Conservation (phyloP, 1,140 invertebrate species). For the Ceratina australensis region DNA sequence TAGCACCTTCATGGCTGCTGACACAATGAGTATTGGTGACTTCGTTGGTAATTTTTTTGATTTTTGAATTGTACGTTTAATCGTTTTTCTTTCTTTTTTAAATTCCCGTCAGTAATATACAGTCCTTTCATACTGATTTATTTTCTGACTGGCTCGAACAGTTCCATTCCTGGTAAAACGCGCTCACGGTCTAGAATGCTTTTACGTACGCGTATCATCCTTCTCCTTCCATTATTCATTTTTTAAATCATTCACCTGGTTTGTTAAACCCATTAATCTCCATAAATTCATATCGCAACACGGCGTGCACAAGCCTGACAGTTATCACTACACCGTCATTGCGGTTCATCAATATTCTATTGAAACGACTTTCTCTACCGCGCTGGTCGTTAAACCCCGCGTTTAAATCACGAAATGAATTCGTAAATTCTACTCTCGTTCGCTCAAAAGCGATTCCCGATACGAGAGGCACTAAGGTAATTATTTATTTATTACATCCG, state of each 20-base stretch:
- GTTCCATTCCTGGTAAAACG: no score
- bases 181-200: not conserved
- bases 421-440: slow-evolving; percentile 9
- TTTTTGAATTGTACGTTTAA: no score
- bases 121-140: no score
- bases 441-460: not conserved
- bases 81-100: no score
- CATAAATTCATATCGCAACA: not conserved
- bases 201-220: not conserved
- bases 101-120: no score
- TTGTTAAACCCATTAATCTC: slow-evolving; percentile 1
- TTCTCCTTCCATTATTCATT: not conserved
- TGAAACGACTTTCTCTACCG: not conserved
- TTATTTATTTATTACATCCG: slow-evolving; percentile 54
- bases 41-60: no score
- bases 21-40: no score
- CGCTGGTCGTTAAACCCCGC: not conserved
- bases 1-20: no score
- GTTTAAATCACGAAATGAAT: slow-evolving; percentile 21
- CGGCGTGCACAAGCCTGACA: not conserved
- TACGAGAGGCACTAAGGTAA: slow-evolving; percentile 31
- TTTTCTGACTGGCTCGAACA: no score
- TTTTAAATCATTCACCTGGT: not conserved
- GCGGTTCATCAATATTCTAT: slow-evolving; percentile 19
- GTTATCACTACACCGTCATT: slow-evolving; percentile 1